Evolutionary conservation across 2,888 invertebrate genomes (phyloP).

Genomic region (Macropis europaea): DNA sequence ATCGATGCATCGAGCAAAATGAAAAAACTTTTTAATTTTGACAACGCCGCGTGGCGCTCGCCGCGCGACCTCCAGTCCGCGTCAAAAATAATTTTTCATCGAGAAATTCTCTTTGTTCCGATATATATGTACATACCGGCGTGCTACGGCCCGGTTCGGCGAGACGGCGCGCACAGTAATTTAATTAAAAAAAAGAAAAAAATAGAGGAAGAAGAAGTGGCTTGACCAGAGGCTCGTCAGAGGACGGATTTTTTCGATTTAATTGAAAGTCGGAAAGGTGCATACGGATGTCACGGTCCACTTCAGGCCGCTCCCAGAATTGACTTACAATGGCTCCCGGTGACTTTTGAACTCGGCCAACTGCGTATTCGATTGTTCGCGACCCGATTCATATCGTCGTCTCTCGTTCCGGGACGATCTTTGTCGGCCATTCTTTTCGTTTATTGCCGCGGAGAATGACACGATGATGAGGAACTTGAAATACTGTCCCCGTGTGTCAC

Average conservation of each 20-base stretch:
- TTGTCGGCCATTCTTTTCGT: neutral
- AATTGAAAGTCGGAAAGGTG: conserved; percentile 60
- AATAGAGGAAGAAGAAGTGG: neutral
- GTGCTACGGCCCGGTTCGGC: neutral
- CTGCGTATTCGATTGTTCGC: conserved; percentile 3
- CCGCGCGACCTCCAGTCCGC: neutral
- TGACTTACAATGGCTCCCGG: conserved; percentile 29
- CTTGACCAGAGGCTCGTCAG: neutral
- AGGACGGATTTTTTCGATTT: conserved; percentile 53
- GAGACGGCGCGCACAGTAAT: conserved; percentile 34
- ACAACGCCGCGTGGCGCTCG: neutral
- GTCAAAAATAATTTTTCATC: conserved; percentile 41
- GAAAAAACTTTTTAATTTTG: conserved; percentile 55
- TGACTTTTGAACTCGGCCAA: conserved; percentile 13
- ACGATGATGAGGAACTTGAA: neutral
- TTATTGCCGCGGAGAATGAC: neutral
- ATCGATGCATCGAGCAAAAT: conserved; percentile 17
- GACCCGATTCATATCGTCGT: conserved; percentile 20
- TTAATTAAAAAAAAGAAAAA: conserved; percentile 52
- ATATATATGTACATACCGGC: neutral
- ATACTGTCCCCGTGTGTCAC: neutral
- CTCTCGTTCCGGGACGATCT: neutral
- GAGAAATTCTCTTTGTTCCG: conserved; percentile 29
- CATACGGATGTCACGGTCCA: conserved; percentile 7
- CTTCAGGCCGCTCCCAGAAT: conserved; percentile 14